These are phyloP conservation scores for Holcopasites calliopsidis DNA, from an alignment of 1,140 invertebrate genomes.

Conservation along the genomic window DNA sequence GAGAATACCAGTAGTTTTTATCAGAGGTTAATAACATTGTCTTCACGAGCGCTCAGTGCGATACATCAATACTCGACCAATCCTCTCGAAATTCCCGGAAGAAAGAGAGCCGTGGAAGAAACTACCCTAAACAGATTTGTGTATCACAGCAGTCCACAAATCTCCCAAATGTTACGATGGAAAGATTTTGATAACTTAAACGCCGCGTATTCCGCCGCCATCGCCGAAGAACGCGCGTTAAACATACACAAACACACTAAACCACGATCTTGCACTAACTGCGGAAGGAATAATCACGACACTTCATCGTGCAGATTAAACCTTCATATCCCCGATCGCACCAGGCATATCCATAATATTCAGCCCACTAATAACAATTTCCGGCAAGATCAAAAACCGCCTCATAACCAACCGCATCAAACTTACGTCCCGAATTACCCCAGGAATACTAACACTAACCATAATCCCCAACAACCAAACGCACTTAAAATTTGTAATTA, in stretches of 20 bases:
- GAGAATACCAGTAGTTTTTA: not conserved
- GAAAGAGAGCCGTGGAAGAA: not conserved
- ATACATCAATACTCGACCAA: not conserved
- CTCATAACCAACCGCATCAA: too few species aligned
- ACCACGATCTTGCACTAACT: not conserved
- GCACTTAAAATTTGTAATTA: not conserved
- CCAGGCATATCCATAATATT: too few species aligned
- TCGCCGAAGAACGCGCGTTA: not conserved
- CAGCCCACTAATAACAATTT: too few species aligned
- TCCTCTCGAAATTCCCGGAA: not conserved
- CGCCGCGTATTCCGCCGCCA: not conserved
- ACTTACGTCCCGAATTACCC: too few species aligned
- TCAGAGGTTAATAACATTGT: not conserved
- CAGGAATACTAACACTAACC: too few species aligned
- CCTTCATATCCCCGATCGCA: too few species aligned
- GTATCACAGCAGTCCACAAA: not conserved
- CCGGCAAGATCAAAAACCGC: too few species aligned
- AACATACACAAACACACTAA: not conserved
- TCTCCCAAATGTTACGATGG: not conserved
- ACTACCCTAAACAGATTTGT: not conserved
- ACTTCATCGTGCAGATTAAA: not conserved
- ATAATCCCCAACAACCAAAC: not conserved
- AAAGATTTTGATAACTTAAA: constrained; percentile 9
- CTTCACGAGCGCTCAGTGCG: not conserved
- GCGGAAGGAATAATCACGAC: not conserved